phyloP scores from a whole-genome alignment of 2,888 invertebrate species.

The Julus scandinavius region DNA sequence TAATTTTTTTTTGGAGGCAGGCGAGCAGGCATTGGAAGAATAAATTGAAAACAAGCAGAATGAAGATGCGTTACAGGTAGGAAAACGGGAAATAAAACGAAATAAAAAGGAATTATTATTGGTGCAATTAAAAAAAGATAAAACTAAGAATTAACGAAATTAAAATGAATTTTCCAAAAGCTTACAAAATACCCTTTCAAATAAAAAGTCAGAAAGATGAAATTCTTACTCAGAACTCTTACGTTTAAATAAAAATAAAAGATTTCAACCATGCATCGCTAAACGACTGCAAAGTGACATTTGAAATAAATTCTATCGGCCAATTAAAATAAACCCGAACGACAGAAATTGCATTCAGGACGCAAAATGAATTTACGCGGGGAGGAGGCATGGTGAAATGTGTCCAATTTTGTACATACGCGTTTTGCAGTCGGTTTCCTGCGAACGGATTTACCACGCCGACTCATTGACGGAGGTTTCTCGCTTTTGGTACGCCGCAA shows the following conservation, averaged over 20 bases:
- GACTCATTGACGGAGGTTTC: conserved; percentile 51
- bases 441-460: conserved; percentile 33
- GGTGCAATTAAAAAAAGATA: not conserved
- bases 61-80: conserved; percentile 2
- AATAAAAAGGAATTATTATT: not conserved
- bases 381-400: not conserved
- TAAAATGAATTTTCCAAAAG: not conserved
- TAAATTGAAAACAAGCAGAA: conserved; percentile 47
- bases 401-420: conserved; percentile 43
- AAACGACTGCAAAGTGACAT: not conserved
- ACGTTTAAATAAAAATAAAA: not conserved
- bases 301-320: not conserved
- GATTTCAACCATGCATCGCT: not conserved
- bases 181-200: too few species aligned
- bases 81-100: not conserved
- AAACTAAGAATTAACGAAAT: not conserved
- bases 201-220: too few species aligned
- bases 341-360: too few species aligned
- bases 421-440: conserved; percentile 51
- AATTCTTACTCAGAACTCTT: not conserved
- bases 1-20: not conserved
- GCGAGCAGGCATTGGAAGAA: conserved; percentile 19
- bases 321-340: not conserved
- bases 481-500: conserved; percentile 56
- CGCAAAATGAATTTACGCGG: not conserved